Evolutionary conservation across 1,140 invertebrate genomes (phyloP).

Genomic region (Zeugodacus cucurbitae): DNA sequence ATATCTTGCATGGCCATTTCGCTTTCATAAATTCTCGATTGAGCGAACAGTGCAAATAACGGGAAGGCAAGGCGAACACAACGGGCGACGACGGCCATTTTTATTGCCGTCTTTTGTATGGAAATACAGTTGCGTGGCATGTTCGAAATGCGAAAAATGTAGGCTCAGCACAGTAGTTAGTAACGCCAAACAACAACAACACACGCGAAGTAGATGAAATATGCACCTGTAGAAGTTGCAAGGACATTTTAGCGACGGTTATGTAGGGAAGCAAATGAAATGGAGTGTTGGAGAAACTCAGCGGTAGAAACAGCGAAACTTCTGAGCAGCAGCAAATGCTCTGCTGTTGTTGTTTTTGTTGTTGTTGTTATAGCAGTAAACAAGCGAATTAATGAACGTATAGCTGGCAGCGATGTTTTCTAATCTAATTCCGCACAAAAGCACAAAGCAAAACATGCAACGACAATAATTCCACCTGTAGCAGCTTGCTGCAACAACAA

Average conservation of each 20-base stretch:
- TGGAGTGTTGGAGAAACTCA: too few relatives aligned
- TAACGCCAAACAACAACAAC: background rate
- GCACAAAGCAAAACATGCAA: background rate
- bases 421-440: slow-evolving; percentile 40
- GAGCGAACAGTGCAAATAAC: background rate
- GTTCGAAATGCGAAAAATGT: background rate
- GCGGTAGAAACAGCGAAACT: background rate
- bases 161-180: background rate
- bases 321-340: background rate
- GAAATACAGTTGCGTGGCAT: slow-evolving; percentile 16
- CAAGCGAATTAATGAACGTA: slow-evolving; percentile 35
- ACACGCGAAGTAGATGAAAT: background rate
- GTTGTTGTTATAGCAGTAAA: background rate
- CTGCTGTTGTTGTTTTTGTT: background rate
- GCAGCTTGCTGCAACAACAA: background rate
- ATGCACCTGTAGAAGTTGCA: background rate
- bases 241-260: too few relatives aligned
- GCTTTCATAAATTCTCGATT: slow-evolving; percentile 16
- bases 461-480: slow-evolving; percentile 34
- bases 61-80: background rate
- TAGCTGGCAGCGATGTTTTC: slow-evolving; percentile 14
- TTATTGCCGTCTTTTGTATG: background rate
- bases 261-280: background rate
- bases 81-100: background rate
- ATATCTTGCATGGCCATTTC: slow-evolving; percentile 15